These are phyloP conservation scores for Hyles lineata DNA, from an alignment of 2,888 invertebrate species.

Conservation along the genomic window DNA sequence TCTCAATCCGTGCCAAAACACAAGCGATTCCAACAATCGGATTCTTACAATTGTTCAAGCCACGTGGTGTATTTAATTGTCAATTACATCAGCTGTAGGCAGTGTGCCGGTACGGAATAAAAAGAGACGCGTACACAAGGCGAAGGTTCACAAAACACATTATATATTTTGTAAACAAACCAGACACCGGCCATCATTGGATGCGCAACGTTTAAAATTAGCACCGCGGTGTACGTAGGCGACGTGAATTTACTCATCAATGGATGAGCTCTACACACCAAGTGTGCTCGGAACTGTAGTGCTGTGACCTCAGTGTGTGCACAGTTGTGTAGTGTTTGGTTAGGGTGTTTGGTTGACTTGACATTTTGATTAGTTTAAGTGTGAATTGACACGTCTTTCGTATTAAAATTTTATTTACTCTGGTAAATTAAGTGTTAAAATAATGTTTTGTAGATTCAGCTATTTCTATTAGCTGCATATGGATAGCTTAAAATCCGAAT, in stretches of 20 bases:
- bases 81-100: neutral
- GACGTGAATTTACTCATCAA: constrained; percentile 24
- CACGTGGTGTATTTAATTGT: neutral
- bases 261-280: constrained; percentile 33
- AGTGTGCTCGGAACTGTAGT: constrained; percentile 12
- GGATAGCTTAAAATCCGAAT: too few species aligned
- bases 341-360: neutral
- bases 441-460: too few species aligned
- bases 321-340: neutral
- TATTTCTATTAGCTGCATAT: too few species aligned
- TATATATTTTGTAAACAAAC: constrained; percentile 52
- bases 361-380: too few species aligned
- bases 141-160: neutral
- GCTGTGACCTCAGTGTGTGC: constrained; percentile 2
- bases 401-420: too few species aligned
- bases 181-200: constrained; percentile 35
- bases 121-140: neutral
- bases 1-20: too few species aligned
- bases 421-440: too few species aligned
- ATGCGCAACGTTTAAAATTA: constrained; percentile 52
- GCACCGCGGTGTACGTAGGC: constrained; percentile 33
- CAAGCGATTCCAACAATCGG: too few species aligned
- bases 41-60: too few species aligned
- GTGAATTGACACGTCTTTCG: too few species aligned
- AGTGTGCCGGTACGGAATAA: neutral